phyloP scores from a whole-genome alignment of 2,113 vertebrate genomes.

The Gorsachius goisagi region DNA sequence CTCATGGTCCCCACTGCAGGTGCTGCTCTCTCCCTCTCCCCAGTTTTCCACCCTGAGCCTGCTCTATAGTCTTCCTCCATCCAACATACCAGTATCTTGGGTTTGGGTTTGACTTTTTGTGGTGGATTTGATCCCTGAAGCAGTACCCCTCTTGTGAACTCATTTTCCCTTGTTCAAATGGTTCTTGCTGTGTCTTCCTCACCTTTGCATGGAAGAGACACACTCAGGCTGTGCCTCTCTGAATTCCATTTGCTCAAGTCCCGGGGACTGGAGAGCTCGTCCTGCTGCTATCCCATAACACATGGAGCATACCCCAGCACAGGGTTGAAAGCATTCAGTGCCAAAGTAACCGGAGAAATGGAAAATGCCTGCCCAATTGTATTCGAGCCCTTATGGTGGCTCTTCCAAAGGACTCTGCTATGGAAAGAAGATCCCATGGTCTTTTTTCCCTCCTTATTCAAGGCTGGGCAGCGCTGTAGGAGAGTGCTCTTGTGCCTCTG shows the following conservation, averaged over 20 bases:
- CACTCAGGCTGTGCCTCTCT: background rate
- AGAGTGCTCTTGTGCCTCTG: accelerated
- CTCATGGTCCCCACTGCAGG: background rate
- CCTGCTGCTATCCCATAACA: background rate
- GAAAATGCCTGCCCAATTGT: background rate
- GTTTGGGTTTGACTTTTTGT: background rate
- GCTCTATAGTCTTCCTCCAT: background rate
- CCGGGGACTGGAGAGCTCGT: background rate
- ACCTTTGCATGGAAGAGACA: background rate
- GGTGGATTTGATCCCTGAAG: background rate
- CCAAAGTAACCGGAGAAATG: background rate
- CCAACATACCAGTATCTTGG: background rate
- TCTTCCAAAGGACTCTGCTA: background rate
- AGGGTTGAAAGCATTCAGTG: background rate
- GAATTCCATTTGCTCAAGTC: background rate
- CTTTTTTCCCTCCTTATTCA: background rate
- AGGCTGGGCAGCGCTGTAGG: background rate
- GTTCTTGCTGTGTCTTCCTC: background rate
- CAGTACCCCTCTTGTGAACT: background rate
- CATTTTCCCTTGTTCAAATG: background rate
- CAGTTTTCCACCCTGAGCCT: background rate
- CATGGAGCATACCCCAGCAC: background rate
- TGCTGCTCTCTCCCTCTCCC: background rate
- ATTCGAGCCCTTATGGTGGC: background rate
- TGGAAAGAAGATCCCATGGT: background rate